phyloP scores from a whole-genome alignment of 2,797 vertebrate species.

The Siniperca scherzeri region DNA sequence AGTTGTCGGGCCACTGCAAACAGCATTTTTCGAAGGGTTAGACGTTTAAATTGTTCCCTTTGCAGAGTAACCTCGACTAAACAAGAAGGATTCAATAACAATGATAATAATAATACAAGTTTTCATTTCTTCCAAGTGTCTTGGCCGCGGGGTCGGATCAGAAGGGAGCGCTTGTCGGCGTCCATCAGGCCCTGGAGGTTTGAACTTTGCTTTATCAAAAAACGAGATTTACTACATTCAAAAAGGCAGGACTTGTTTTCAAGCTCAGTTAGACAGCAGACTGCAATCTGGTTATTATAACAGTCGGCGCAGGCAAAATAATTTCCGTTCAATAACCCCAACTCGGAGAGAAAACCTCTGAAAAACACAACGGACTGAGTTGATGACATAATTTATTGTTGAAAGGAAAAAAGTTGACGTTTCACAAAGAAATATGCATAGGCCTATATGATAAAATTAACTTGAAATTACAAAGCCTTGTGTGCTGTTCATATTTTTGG shows the following conservation, averaged over 20 bases:
- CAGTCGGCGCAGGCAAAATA: background rate
- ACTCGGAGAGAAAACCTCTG: background rate
- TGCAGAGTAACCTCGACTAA: background rate
- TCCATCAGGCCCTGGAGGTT: constrained; percentile 30
- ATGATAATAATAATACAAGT: background rate
- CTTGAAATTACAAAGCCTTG: constrained; percentile 57
- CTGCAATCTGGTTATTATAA: background rate
- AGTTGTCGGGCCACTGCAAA: background rate
- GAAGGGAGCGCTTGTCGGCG: constrained; percentile 1
- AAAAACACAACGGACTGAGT: constrained; percentile 9
- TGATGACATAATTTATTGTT: constrained; percentile 82
- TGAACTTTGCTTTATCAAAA: background rate
- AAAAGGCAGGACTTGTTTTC: background rate
- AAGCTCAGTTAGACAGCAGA: too few species aligned
- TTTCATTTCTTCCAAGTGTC: background rate
- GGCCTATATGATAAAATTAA: constrained; percentile 58
- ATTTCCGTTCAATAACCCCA: background rate
- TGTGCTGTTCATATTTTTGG: constrained; percentile 71
- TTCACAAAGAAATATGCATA: constrained; percentile 75
- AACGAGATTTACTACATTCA: background rate
- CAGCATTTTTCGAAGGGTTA: too few species aligned
- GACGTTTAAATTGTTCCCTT: background rate
- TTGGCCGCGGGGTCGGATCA: background rate
- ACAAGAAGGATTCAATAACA: background rate
- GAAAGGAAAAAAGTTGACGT: constrained; percentile 62